Conservation (phyloP, 1,140 invertebrate species). For the Penaeus chinensis region DNA sequence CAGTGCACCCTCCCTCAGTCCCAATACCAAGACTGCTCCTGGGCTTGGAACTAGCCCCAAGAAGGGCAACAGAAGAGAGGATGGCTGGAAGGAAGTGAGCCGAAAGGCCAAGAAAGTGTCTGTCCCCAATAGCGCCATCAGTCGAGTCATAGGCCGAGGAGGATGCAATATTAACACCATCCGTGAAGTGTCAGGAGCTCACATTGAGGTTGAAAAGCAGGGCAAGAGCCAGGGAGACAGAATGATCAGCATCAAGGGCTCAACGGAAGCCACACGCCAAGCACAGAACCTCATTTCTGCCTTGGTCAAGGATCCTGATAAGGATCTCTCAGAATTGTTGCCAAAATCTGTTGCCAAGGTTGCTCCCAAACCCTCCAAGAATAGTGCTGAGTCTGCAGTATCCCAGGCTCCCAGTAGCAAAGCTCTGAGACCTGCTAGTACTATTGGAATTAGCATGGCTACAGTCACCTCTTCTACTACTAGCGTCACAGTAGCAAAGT, state of each 20-base stretch:
- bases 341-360: constrained; percentile 66
- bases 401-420: constrained; percentile 44
- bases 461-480: constrained; percentile 66
- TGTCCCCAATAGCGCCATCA: constrained; percentile 93
- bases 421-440: constrained; percentile 47
- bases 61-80: constrained; percentile 81
- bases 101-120: constrained; percentile 83
- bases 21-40: constrained; percentile 47
- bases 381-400: constrained; percentile 58
- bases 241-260: constrained; percentile 90
- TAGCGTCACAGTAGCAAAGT: constrained; percentile 65
- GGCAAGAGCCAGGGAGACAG: constrained; percentile 93
- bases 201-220: constrained; percentile 98
- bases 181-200: constrained; percentile 90
- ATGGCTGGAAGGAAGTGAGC: constrained; percentile 83
- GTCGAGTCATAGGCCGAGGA: constrained; percentile 93
- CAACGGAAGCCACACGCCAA: constrained; percentile 70
- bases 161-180: constrained; percentile 98
- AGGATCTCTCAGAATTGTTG: constrained; percentile 70
- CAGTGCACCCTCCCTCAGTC: constrained; percentile 56
- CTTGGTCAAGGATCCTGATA: constrained; percentile 71
- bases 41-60: constrained; percentile 75
- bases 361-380: constrained; percentile 65
- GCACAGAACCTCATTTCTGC: constrained; percentile 73
- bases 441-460: constrained; percentile 63